A percentile compares a stretch with the other conserved stretches of the same genome.
These are phyloP conservation scores for Anolis carolinensis DNA, from an alignment of 2,113 vertebrate genomes.

Conservation along the genomic window DNA sequence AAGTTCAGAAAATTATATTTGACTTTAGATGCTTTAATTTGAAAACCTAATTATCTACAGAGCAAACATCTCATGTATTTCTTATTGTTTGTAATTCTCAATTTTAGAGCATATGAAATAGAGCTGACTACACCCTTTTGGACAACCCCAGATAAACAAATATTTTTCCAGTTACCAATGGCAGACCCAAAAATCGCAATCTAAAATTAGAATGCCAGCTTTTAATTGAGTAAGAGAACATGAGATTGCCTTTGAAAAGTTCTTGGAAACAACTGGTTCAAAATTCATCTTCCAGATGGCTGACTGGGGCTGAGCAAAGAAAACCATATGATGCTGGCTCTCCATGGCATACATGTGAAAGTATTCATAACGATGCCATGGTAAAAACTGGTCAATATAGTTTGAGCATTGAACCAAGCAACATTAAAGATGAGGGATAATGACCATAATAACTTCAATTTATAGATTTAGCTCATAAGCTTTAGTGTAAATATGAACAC, in stretches of 20 bases:
- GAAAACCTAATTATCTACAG: slow-evolving; percentile 63
- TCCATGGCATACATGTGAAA: slow-evolving; percentile 54
- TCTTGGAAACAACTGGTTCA: background rate
- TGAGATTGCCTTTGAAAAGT: slow-evolving; percentile 1
- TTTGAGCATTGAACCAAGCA: too few species aligned
- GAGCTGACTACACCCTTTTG: slow-evolving; percentile 13
- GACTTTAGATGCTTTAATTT: slow-evolving; percentile 66
- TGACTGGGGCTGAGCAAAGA: background rate
- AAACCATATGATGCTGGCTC: background rate
- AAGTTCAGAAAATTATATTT: slow-evolving; percentile 62
- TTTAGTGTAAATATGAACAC: slow-evolving; percentile 36
- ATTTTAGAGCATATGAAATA: slow-evolving; percentile 49
- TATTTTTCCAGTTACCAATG: slow-evolving; percentile 56
- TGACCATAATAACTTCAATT: too few species aligned
- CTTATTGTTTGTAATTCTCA: slow-evolving; percentile 55
- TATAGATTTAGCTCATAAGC: slow-evolving; percentile 39
- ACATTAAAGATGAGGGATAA: too few species aligned
- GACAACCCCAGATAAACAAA: slow-evolving; percentile 39
- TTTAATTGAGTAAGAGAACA: slow-evolving; percentile 59
- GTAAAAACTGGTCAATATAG: background rate
- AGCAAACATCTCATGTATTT: slow-evolving; percentile 60
- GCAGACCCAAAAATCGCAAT: slow-evolving; percentile 37
- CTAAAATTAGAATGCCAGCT: slow-evolving; percentile 43
- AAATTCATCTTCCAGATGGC: slow-evolving; percentile 4
- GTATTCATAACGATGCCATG: background rate